phyloP scores from a whole-genome alignment of 2,113 vertebrate genomes.

The Fulmarus glacialis region DNA sequence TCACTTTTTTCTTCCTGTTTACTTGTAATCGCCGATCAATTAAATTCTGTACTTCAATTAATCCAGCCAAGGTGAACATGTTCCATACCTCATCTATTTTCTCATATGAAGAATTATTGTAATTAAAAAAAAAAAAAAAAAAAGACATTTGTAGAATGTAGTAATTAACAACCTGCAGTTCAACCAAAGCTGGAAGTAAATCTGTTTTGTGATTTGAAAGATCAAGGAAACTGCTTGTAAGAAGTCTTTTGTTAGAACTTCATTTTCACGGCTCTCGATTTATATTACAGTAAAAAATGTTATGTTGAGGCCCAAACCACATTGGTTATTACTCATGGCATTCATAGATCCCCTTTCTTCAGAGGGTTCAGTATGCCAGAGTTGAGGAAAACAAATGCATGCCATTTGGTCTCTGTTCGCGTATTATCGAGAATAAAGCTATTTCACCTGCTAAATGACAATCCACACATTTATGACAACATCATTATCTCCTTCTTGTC shows the following conservation, averaged over 20 bases:
- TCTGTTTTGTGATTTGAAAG: neutral
- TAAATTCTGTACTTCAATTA: slow-evolving; percentile 90
- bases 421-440: neutral
- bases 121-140: neutral
- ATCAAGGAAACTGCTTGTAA: neutral
- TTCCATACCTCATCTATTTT: slow-evolving; percentile 82
- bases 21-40: slow-evolving; percentile 91
- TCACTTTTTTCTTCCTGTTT: slow-evolving; percentile 89
- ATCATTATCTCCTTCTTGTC: neutral
- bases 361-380: neutral
- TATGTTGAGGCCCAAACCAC: neutral
- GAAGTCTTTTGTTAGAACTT: neutral
- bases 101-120: slow-evolving; percentile 34
- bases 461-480: neutral
- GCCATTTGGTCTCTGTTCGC: neutral
- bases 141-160: neutral
- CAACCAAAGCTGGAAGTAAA: neutral
- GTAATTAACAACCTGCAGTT: neutral
- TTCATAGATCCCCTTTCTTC: neutral
- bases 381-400: neutral
- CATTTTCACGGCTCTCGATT: neutral
- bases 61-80: slow-evolving; percentile 86
- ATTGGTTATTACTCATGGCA: neutral
- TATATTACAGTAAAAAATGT: neutral
- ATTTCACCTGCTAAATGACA: neutral